These are phyloP conservation scores for Pygocentrus nattereri DNA, from an alignment of 2,797 vertebrate species.

Conservation along the genomic window DNA sequence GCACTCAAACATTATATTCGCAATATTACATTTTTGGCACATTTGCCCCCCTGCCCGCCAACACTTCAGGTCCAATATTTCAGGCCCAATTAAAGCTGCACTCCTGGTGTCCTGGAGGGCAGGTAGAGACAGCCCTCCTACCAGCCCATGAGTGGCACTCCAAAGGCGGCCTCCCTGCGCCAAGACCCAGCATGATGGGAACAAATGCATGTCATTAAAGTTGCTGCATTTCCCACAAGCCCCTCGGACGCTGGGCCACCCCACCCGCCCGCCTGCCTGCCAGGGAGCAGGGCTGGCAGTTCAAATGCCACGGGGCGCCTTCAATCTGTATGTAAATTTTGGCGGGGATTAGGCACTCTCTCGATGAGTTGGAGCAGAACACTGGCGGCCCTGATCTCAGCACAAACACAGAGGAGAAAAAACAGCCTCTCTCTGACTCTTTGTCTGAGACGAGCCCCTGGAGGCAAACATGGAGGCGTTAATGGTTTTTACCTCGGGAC, in stretches of 20 bases:
- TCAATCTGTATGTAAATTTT: conserved; percentile 67
- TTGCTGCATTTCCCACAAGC: conserved; percentile 29
- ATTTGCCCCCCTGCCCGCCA: not conserved
- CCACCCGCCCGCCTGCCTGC: conserved; percentile 16
- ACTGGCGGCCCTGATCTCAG: conserved; percentile 50
- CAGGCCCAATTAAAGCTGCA: not conserved
- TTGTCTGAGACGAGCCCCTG: conserved; percentile 48
- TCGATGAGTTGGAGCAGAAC: conserved; percentile 54
- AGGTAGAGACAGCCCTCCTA: conserved; percentile 11
- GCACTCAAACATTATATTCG: no score
- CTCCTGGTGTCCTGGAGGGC: not conserved
- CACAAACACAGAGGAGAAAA: conserved; percentile 37
- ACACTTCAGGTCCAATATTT: not conserved
- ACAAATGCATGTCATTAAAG: conserved; percentile 40
- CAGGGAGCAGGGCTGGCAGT: conserved; percentile 30
- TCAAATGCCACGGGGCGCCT: conserved; percentile 47
- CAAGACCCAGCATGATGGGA: conserved; percentile 13
- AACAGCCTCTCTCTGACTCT: conserved; percentile 33
- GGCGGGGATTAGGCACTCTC: conserved; percentile 49
- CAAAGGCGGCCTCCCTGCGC: not conserved
- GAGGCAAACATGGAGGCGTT: conserved; percentile 50
- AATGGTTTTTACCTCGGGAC: conserved; percentile 52
- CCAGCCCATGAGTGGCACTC: conserved; percentile 4
- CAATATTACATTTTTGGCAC: no score
- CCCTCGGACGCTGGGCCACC: conserved; percentile 3